These are phyloP conservation scores for Bradynema listronoti DNA, from an alignment of 1,140 invertebrate species.

Conservation along the genomic window DNA sequence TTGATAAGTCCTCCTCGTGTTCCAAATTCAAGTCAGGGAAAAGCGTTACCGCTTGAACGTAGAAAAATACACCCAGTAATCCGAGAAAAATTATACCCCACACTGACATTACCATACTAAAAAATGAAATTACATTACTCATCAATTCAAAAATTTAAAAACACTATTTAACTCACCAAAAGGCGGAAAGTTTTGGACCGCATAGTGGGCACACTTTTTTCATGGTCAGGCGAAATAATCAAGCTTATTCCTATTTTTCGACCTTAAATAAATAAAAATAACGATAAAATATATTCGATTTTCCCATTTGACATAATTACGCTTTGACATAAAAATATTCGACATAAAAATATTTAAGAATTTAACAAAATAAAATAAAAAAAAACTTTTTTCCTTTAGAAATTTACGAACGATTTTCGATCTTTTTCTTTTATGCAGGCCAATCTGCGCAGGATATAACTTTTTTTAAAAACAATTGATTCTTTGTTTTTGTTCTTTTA, in stretches of 20 bases:
- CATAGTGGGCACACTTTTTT: conserved; percentile 53
- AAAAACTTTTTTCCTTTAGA: too few species aligned
- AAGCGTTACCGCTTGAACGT: conserved; percentile 51
- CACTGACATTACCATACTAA: conserved; percentile 57
- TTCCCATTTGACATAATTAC: too few species aligned
- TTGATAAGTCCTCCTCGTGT: conserved; percentile 30
- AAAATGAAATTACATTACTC: conserved; percentile 5
- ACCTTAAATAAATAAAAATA: too few species aligned
- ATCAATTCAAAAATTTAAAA: conserved; percentile 7
- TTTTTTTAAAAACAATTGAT: conserved; percentile 10
- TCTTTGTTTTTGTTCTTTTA: conserved; percentile 6
- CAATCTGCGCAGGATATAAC: conserved; percentile 1
- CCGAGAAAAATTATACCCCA: conserved; percentile 57
- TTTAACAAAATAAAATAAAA: too few species aligned
- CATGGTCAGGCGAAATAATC: conserved; percentile 40
- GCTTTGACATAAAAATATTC: too few species aligned
- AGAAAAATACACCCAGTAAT: conserved; percentile 55
- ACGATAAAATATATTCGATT: too few species aligned
- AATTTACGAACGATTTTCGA: conserved; percentile 29
- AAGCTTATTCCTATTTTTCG: too few species aligned
- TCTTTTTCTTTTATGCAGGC: conserved; percentile 9
- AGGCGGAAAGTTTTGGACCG: conserved; percentile 56
- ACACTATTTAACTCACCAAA: conserved; percentile 43
- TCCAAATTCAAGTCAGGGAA: conserved; percentile 52
- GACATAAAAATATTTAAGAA: too few species aligned